phyloP scores from a whole-genome alignment of 2,888 invertebrate genomes.

The Drosophila cracens region DNA sequence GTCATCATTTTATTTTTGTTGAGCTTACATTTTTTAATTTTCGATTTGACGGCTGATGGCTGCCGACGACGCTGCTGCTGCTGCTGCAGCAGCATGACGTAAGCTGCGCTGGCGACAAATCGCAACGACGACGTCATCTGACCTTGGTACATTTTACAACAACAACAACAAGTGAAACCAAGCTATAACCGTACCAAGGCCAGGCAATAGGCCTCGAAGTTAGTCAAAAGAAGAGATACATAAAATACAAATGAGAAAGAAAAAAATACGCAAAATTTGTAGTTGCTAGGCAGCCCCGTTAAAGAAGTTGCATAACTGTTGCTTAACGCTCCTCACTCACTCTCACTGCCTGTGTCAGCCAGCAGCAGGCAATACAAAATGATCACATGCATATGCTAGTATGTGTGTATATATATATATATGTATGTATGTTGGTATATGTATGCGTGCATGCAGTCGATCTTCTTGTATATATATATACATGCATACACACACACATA shows the following conservation, averaged over 20 bases:
- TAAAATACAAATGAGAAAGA: conserved; percentile 1
- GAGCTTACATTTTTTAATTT: conserved; percentile 47
- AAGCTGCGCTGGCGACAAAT: conserved; percentile 60
- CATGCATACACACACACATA: conserved; percentile 21
- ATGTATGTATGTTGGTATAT: neutral
- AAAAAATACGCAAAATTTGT: conserved; percentile 2
- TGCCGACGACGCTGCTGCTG: neutral
- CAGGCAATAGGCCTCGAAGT: conserved; percentile 37
- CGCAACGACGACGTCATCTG: conserved; percentile 56
- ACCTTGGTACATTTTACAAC: conserved; percentile 54
- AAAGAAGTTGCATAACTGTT: conserved; percentile 53
- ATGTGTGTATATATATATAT: neutral
- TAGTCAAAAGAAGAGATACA: conserved; percentile 3
- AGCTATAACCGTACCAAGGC: conserved; percentile 10
- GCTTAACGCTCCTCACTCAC: neutral
- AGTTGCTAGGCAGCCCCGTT: neutral
- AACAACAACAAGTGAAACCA: conserved; percentile 7
- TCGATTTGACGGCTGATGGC: conserved; percentile 48
- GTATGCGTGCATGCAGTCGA: neutral
- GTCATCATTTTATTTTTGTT: conserved; percentile 15
- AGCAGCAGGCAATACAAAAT: neutral
- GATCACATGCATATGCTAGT: neutral
- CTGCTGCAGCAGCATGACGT: conserved; percentile 49
- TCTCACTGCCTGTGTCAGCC: conserved; percentile 1
- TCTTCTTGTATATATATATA: neutral